Base-by-base conservation (phyloP, 1,140 invertebrate species). In the Caenorhabditis inopinata region DNA sequence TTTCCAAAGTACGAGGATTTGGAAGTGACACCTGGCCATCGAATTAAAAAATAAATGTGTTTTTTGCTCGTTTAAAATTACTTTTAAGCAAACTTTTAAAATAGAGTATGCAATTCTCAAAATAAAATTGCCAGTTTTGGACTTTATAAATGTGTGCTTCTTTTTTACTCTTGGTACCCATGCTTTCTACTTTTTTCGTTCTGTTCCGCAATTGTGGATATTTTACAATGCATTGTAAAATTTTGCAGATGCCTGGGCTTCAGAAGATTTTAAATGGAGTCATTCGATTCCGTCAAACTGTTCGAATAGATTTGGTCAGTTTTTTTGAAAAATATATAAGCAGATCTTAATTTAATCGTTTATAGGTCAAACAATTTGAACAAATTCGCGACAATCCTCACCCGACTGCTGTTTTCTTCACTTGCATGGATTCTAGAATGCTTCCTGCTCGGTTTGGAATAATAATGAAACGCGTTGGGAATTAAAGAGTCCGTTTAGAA, bases 401-500 rank as follows among this genome's bases (percentile, higher is more conserved):
- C 94, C 96, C 96, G 7, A 95, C 95, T 91, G 94, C 95, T 81
- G 93, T 97, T 79, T 95, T 97, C 90, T 96, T 97, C 89, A 96
- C 95, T 18, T 97, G 96, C 90, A 97, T 97, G 93, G 96, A 97
- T 62, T 87, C 86, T 18, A 42, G 80, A 48, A 81, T 81, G 48
- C 73, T 81, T 6, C 80, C 80, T 16, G 80, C 80, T 18, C 73
- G 86, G 85, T 87, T n/a, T n/a, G n/a, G n/a, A n/a, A 62, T n/a
- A 25, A 14, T 5, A 5, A 42, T 42, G n/a, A n/a, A n/a, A n/a
- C n/a, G n/a, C n/a, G n/a, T 42, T 42, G 38, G 38, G 14, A 42
- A 42, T 42, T 42, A 42, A 42, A 42, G 14, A 42, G 3, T 16
- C 16, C 2, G 29, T 48, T 77, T 74, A 91, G 94, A 88, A 96